Evolutionary conservation across 2,888 invertebrate genomes (phyloP), one percentile per base, ranked within the genome.

Genomic region (Itoplectis maculator): DNA sequence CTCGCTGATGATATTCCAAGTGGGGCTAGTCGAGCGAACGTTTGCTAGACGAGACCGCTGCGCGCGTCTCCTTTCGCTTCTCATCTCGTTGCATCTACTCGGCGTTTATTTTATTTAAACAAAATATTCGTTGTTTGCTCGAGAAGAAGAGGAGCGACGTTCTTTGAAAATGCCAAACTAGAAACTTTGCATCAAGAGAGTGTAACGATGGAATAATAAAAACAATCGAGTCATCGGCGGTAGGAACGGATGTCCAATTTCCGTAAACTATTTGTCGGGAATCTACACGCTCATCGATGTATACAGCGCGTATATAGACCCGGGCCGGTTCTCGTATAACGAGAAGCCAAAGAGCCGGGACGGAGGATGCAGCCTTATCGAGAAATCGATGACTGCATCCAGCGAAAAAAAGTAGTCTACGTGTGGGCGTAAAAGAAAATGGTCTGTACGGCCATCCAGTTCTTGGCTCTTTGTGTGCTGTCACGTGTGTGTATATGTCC

Each of bases 311-410:
- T n/a, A n/a, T 45, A n/a, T 13, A 45, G 13, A 45, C 51, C 23
- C 23, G 13, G 54, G n/a, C n/a, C 7, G 35, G 45, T 72, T 40
- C 51, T 51, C 35, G 54, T 23, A n/a, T n/a, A 51, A 42, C 40
- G 47, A 45, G n/a, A 54, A 65, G 18, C 29, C 23, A 42, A 42
- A 42, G 20, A 11, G 37, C 13, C 15, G 20, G 49, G 40, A 23
- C 18, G 61, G 42, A 51, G 47, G 23, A 74, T 51, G 51, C 49
- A 45, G 51, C 77, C 79, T 73, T 79, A 83, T 81, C 84, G 73
- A 68, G 54, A 54, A 79, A 86, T 86, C 85, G 82, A 86, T 84
- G 79, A 51, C 80, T 56, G 45, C 54, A 85, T 85, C 80, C 81
- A 73, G 15, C 40, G 18, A 49, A 76, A 79, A n/a, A 73, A 75